Percentiles rank a stretch among this genome's conserved stretches.
Evolutionary conservation across 1,140 invertebrate species (phyloP).

Genomic region (Mamestra configurata): DNA sequence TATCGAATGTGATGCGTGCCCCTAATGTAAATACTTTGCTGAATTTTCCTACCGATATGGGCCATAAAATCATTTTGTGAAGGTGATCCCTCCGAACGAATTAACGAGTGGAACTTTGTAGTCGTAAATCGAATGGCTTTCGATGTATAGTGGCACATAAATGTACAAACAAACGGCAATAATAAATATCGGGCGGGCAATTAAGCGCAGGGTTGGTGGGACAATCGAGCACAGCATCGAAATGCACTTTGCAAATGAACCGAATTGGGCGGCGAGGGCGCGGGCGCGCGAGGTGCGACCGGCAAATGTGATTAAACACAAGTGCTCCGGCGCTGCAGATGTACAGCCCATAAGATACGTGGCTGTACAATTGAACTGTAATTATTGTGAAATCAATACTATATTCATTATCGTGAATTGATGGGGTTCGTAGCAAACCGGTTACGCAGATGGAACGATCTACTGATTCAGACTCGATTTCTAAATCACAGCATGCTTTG

Average conservation of each 20-base stretch:
- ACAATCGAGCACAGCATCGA: conserved; percentile 83
- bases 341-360: conserved; percentile 59
- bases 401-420: conserved; percentile 17
- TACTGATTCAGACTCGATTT: not conserved
- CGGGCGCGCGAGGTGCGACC: conserved; percentile 52
- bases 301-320: conserved; percentile 83
- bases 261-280: conserved; percentile 63
- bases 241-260: conserved; percentile 88
- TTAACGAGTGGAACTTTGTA: conserved; percentile 38
- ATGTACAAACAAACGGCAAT: conserved; percentile 75
- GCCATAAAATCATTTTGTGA: conserved; percentile 39
- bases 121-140: conserved; percentile 62
- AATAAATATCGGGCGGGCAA: conserved; percentile 84
- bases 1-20: conserved; percentile 78
- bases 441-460: not conserved
- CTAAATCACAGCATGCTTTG: not conserved
- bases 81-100: conserved; percentile 42
- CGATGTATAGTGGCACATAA: conserved; percentile 63
- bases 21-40: conserved; percentile 66
- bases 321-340: conserved; percentile 72
- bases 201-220: conserved; percentile 79
- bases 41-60: conserved; percentile 58
- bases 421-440: not conserved
- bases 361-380: conserved; percentile 30
- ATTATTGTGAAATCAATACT: conserved; percentile 30